These are phyloP conservation scores for Dicycla oo DNA, from an alignment of 2,888 invertebrate species.

Conservation along the genomic window DNA sequence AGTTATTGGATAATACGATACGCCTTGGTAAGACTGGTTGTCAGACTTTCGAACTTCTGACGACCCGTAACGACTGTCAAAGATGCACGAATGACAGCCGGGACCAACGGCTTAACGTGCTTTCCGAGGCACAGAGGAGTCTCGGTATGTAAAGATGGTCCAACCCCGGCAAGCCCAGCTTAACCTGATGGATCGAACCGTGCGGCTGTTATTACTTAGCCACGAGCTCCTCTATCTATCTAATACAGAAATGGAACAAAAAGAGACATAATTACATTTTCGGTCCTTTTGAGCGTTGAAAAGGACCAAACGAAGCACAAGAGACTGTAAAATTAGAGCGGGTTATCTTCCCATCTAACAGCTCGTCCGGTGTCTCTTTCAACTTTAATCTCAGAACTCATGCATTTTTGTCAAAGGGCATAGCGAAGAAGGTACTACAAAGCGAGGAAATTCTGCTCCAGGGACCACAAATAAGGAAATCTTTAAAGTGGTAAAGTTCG, in stretches of 20 bases:
- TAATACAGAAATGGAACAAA: constrained; percentile 1
- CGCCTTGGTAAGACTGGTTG: too few species aligned
- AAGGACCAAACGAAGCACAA: constrained; percentile 10
- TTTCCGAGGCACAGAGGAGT: too few species aligned
- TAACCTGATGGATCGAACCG: too few species aligned
- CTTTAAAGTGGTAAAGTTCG: constrained; percentile 7
- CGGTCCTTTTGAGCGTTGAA: neutral
- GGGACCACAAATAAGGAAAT: constrained; percentile 26
- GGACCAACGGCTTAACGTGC: too few species aligned
- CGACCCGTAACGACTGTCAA: too few species aligned
- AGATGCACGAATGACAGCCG: too few species aligned
- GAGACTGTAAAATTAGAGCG: constrained; percentile 2
- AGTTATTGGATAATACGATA: too few species aligned
- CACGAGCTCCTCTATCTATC: too few species aligned
- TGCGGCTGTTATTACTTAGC: too few species aligned
- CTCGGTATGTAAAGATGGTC: too few species aligned
- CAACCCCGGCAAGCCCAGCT: too few species aligned
- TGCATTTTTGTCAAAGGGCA: constrained; percentile 42
- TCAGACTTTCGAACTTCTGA: too few species aligned
- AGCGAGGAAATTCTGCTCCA: constrained; percentile 18
- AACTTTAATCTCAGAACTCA: constrained; percentile 21
- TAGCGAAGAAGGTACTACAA: constrained; percentile 12
- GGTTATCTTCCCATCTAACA: constrained; percentile 12
- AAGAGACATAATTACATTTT: neutral
- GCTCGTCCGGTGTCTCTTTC: constrained; percentile 15